These are phyloP conservation scores for Nebria brevicollis DNA, from an alignment of 2,888 invertebrate genomes.

Conservation along the genomic window DNA sequence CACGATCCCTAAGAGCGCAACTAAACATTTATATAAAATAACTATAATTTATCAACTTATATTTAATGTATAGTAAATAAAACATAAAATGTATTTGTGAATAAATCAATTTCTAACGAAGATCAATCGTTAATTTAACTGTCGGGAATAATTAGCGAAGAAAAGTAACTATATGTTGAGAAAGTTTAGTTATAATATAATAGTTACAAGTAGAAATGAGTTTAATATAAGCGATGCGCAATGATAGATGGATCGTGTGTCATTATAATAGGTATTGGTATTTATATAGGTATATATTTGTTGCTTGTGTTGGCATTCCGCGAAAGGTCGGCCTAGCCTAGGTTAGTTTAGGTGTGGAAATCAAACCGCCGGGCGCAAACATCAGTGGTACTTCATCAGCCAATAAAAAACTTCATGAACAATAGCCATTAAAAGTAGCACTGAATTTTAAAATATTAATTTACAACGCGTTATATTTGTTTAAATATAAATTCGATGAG, in stretches of 20 bases:
- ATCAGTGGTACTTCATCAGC: conserved; percentile 7
- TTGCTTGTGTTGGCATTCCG: not conserved
- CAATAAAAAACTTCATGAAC: not conserved
- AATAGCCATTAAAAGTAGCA: too few relatives aligned
- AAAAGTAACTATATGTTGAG: not conserved
- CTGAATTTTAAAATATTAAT: too few relatives aligned
- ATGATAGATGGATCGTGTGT: not conserved
- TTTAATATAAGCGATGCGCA: not conserved
- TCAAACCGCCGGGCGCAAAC: conserved; percentile 2
- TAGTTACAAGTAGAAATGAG: not conserved
- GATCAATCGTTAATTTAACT: not conserved
- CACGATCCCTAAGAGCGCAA: too few relatives aligned
- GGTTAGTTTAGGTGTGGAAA: conserved; percentile 12
- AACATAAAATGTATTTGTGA: not conserved
- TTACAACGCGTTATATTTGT: too few relatives aligned
- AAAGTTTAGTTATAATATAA: not conserved
- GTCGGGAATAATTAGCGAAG: not conserved
- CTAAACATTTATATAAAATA: too few relatives aligned
- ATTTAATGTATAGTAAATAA: too few relatives aligned
- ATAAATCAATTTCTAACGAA: not conserved
- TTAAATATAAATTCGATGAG: too few relatives aligned
- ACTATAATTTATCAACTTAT: too few relatives aligned
- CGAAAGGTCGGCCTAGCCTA: conserved; percentile 1
- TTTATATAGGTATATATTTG: not conserved
- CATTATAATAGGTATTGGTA: not conserved